A percentile compares a stretch with the other conserved stretches of the same genome.
phyloP scores from a whole-genome alignment of 2,113 vertebrate species.

The Thunnus thynnus region DNA sequence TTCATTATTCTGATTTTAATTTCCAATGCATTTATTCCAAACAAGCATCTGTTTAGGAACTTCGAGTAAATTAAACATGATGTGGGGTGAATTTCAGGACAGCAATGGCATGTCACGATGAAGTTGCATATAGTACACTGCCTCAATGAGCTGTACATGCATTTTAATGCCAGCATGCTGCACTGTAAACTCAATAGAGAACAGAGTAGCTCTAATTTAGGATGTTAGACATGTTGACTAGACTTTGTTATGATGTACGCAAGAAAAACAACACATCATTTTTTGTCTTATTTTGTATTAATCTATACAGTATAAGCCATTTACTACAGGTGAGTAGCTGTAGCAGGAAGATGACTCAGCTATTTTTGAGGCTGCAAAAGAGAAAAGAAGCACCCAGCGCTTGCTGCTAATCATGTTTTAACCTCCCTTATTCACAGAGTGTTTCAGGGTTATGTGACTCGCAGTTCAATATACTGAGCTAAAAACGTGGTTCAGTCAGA shows the following conservation, averaged over 20 bases:
- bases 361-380: slow-evolving; percentile 23
- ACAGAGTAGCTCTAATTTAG: slow-evolving; percentile 8
- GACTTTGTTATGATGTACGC: slow-evolving; percentile 22
- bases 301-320: background rate
- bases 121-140: slow-evolving; percentile 51
- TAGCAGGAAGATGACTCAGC: slow-evolving; percentile 27
- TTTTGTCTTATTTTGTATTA: slow-evolving; percentile 29
- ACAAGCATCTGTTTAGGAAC: slow-evolving; percentile 77
- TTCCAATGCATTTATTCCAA: slow-evolving; percentile 77
- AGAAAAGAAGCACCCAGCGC: slow-evolving; percentile 4
- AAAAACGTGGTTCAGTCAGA: slow-evolving; percentile 29
- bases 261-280: slow-evolving; percentile 19
- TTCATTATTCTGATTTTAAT: slow-evolving; percentile 77
- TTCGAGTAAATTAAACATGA: slow-evolving; percentile 82
- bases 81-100: slow-evolving; percentile 67
- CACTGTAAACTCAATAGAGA: slow-evolving; percentile 44
- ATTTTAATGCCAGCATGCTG: slow-evolving; percentile 64
- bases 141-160: slow-evolving; percentile 67
- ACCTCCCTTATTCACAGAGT: slow-evolving; percentile 12
- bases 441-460: slow-evolving; percentile 34
- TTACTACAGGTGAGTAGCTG: slow-evolving; percentile 31
- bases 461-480: slow-evolving; percentile 27
- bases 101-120: slow-evolving; percentile 54
- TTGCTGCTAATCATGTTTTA: slow-evolving; percentile 26
- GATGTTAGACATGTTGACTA: slow-evolving; percentile 1